These are phyloP conservation scores for Schizaphis graminum DNA, from an alignment of 2,888 invertebrate species.

Conservation along the genomic window DNA sequence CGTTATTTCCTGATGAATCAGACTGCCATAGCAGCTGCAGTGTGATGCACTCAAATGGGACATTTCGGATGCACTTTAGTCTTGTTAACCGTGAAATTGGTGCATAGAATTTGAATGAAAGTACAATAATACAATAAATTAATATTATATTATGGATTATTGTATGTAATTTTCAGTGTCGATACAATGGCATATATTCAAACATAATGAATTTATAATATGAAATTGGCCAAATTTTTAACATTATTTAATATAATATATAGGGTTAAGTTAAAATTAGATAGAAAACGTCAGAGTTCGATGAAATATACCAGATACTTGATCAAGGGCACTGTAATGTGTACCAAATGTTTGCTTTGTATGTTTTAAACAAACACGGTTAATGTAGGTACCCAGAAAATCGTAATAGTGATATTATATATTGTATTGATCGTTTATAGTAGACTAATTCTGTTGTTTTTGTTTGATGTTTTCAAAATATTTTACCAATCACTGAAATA, in stretches of 20 bases:
- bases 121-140: background rate
- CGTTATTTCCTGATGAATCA: constrained; percentile 31
- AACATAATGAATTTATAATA: background rate
- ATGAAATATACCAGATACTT: background rate
- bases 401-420: background rate
- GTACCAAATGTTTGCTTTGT: background rate
- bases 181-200: background rate
- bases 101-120: background rate
- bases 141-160: background rate
- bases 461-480: background rate
- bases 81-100: background rate
- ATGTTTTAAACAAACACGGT: background rate
- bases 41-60: background rate
- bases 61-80: constrained; percentile 28
- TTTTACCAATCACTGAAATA: background rate
- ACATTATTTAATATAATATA: background rate
- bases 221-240: background rate
- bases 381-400: background rate
- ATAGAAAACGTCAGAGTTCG: background rate
- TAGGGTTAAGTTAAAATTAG: background rate
- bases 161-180: background rate
- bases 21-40: background rate
- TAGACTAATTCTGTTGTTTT: background rate
- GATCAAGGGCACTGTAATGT: background rate
- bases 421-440: background rate